Conservation (phyloP, 2,113 vertebrate species). For the Pachypanchax playfairii region DNA sequence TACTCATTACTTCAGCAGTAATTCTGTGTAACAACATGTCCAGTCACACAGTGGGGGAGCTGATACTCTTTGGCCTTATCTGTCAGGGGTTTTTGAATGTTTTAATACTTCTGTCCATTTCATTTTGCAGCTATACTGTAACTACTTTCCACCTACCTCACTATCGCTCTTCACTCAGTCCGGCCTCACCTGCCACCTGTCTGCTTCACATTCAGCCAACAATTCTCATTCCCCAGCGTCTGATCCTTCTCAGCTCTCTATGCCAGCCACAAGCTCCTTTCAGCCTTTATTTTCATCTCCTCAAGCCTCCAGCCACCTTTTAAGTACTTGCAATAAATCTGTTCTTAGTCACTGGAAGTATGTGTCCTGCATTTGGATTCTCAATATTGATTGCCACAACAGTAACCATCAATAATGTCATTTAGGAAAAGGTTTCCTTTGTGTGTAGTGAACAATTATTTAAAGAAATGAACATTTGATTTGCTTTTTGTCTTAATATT, state of each 20-base stretch:
- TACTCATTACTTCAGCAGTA: neutral
- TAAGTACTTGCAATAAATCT: neutral
- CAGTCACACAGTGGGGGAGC: neutral
- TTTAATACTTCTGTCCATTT: neutral
- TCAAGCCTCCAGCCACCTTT: neutral
- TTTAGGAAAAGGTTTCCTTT: neutral
- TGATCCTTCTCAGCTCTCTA: neutral
- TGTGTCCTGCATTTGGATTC: conserved; percentile 5
- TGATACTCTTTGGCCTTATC: neutral
- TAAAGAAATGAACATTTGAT: neutral
- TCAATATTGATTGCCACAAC: neutral
- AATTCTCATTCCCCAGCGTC: neutral
- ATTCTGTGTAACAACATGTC: neutral
- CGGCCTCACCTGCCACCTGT: neutral
- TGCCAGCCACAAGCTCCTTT: neutral
- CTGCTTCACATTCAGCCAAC: conserved; percentile 25
- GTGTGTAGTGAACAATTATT: neutral
- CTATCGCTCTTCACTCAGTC: neutral
- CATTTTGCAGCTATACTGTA: neutral
- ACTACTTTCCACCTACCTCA: neutral
- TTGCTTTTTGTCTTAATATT: neutral
- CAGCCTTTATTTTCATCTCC: neutral
- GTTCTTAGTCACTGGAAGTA: neutral
- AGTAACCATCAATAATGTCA: neutral
- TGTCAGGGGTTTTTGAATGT: neutral